A percentile compares a stretch with the other conserved stretches of the same genome.
These are phyloP conservation scores for Chiloscyllium punctatum DNA, from an alignment of 2,797 vertebrate genomes.

Conservation along the genomic window DNA sequence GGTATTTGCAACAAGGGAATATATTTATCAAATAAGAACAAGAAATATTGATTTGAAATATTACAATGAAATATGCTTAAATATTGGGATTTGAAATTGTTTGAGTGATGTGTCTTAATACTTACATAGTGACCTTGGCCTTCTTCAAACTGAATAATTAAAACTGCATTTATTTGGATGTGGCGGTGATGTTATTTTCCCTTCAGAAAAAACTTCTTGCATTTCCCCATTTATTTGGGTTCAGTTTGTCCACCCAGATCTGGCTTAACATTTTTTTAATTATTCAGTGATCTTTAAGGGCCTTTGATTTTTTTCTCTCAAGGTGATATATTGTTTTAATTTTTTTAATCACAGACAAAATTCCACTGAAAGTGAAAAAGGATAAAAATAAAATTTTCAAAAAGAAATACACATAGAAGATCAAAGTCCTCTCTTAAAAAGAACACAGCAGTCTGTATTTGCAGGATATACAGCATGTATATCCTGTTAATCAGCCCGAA, in stretches of 20 bases:
- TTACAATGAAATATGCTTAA: neutral
- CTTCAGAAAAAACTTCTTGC: neutral
- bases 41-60: slow-evolving; percentile 12
- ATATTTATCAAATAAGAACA: neutral
- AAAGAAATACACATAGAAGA: neutral
- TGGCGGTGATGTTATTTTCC: neutral
- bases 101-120: neutral
- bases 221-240: neutral
- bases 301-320: neutral
- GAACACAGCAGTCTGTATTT: neutral
- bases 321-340: neutral
- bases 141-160: neutral
- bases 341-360: neutral
- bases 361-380: slow-evolving; percentile 37
- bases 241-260: neutral
- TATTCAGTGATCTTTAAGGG: neutral
- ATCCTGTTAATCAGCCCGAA: too few relatives aligned
- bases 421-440: neutral
- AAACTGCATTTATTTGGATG: neutral
- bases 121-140: neutral
- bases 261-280: neutral
- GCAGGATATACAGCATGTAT: too few relatives aligned
- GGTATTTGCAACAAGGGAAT: neutral
- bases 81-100: slow-evolving; percentile 12
- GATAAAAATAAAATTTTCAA: slow-evolving; percentile 59